Conservation (phyloP, 2,113 vertebrate genomes). For the Setophaga coronata region DNA sequence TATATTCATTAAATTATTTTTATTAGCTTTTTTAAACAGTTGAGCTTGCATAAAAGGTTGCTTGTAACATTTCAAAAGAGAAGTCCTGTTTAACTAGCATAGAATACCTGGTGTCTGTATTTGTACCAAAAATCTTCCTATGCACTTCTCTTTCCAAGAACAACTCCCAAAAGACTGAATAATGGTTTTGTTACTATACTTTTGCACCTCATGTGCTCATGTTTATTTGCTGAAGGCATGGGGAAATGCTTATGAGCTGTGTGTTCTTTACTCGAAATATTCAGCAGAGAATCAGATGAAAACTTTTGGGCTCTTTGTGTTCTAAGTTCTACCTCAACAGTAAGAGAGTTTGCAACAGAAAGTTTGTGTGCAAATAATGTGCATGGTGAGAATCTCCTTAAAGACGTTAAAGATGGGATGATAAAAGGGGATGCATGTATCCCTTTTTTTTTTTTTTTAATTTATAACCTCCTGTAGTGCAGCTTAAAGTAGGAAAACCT, state of each 20-base stretch:
- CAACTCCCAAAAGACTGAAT: slow-evolving; percentile 47
- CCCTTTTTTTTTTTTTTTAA: background rate
- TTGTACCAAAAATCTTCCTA: background rate
- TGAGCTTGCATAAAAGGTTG: background rate
- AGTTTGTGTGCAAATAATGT: background rate
- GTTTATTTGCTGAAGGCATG: background rate
- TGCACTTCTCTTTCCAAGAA: background rate
- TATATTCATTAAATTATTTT: background rate
- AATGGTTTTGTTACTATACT: slow-evolving; percentile 58
- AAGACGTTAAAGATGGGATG: background rate
- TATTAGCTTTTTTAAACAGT: background rate
- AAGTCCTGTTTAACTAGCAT: background rate
- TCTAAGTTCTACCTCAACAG: background rate
- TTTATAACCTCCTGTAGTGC: background rate
- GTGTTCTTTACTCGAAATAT: background rate
- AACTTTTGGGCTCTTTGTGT: background rate
- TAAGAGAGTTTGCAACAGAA: background rate
- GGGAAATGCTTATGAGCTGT: background rate
- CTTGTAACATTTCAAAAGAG: background rate
- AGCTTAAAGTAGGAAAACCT: background rate
- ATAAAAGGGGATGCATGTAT: slow-evolving; percentile 45
- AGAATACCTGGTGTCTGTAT: background rate
- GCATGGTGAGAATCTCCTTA: slow-evolving; percentile 18
- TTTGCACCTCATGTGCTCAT: background rate
- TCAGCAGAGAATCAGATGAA: slow-evolving; percentile 52